Base-by-base conservation (phyloP, 2,888 invertebrate species). In the Caenorhabditis sp. region DNA sequence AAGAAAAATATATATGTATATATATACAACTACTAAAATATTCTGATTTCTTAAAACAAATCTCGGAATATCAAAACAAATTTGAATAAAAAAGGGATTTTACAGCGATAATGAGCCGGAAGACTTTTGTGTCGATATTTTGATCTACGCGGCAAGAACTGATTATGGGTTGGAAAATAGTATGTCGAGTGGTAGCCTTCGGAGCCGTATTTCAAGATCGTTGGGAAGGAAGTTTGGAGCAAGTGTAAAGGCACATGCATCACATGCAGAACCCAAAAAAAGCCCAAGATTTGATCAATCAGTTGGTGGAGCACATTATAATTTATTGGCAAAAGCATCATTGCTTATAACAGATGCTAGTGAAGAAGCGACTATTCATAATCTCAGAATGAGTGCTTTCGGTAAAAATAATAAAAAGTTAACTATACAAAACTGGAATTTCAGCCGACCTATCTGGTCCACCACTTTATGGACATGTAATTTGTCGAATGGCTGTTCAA, bases 391-490 rank as follows among this genome's bases (percentile, higher is more conserved):
- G 63, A 73, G 76, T 20, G 72, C 82, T 3, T 82, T 82, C 57
- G 82, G 79, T 81, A 53, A 59, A 27, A 14, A 52, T 12, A 10
- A 7, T 31, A 53, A 63, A 20, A 25, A 14, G 4, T 54, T 23
- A 56, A 31, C 25, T 21, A 26, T 38, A 27, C 25, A 31, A 31
- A 7, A 10, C 31, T 31, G 10, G 4, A 10, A 1, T 59, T 78
- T 54, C 67, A 81, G 78, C 80, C 23, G 80, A 78, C 63, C 73
- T 82, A 0, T 76, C 76, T 21, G 82, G 82, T 21, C 82, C 82
- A 54, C 82, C 82, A 12, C 71, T 82, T 20, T 82, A 82, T 52
- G 82, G 82, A 0, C 76, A 78, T 31, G 67, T 82, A 20, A 73
- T 82, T 36, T 82, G 78, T 60, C 73, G 82, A 2, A 57, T 82